Evolutionary conservation across 2,113 vertebrate genomes (phyloP), one percentile per base, ranked within the genome.

Genomic region (Hippocampus abdominalis): DNA sequence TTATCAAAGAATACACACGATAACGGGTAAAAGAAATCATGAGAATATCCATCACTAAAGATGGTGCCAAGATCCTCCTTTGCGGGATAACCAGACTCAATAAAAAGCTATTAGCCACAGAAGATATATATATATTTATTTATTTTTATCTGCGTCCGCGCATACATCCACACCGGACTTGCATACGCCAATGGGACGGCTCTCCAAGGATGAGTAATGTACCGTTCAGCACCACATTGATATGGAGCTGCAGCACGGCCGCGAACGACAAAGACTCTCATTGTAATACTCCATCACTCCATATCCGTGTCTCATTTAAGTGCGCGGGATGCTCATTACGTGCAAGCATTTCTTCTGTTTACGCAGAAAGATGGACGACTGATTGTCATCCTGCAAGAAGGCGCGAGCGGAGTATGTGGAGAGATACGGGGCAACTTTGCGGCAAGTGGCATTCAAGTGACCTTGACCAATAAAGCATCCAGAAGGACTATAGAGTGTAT

Each of bases 201-300:
- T 84, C 73, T 64, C 69, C 82, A 70, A 76, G 76, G 82, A 87
- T 84, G 79, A 80, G 66, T 82, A 85, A 87, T 85, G 78, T 69
- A 32, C 78, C 73, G 64, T 86, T 87, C 72, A 62, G 69, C 79
- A 70, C 72, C 78, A 71, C 74, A 80, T 36, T 73, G 69, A 77
- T 76, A 64, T 74, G 65, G 78, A 76, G 71, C 78, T 51, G 71
- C 79, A 72, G 81, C 70, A 74, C 73, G 74, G 68, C 60, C 13
- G 25, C 82, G 84, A 81, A 84, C 76, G 78, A 84, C 81, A 76
- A 69, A 84, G 77, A 76, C 75, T 25, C 27, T 64, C 20, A 46
- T 64, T 16, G 23, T 80, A 74, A 72, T 71, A 73, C 66, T 76
- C 69, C 79, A 88, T 89, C 84, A 71, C 57, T 86, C 32, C 82